Evolutionary conservation across 2,113 vertebrate species (phyloP).

Genomic region (Syngnathus floridae): DNA sequence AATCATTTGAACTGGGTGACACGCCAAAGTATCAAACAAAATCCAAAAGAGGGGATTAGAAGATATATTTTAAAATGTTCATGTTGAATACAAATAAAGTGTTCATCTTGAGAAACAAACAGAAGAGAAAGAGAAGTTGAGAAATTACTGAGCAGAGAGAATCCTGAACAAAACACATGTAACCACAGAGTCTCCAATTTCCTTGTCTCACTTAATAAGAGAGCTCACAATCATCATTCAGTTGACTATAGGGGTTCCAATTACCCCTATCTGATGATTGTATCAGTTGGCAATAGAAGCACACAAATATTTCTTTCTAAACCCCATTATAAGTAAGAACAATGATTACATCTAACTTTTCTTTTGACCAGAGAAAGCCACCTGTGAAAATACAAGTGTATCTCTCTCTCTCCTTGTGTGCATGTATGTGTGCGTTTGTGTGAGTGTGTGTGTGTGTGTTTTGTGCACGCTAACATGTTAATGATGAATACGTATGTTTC

Average conservation of each 20-base stretch:
- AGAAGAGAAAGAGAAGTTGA: constrained; percentile 23
- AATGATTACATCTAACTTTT: constrained; percentile 87
- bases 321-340: constrained; percentile 85
- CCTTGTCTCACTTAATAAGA: constrained; percentile 85
- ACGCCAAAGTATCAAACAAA: constrained; percentile 63
- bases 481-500: constrained; percentile 63
- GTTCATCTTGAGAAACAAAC: constrained; percentile 3
- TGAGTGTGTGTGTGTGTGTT: background rate
- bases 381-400: constrained; percentile 4
- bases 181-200: constrained; percentile 64
- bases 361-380: constrained; percentile 55
- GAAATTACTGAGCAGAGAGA: constrained; percentile 39
- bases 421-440: too few species aligned
- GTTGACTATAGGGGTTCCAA: constrained; percentile 80
- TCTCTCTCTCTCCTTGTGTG: background rate
- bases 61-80: constrained; percentile 53
- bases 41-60: constrained; percentile 52
- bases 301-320: constrained; percentile 85
- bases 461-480: constrained; percentile 46
- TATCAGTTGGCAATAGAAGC: constrained; percentile 83
- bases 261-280: constrained; percentile 90
- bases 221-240: constrained; percentile 87
- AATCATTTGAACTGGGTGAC: constrained; percentile 64
- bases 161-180: constrained; percentile 38
- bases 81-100: constrained; percentile 24